These are phyloP conservation scores for Phengaris arion DNA, from an alignment of 2,888 invertebrate species.

Conservation along the genomic window DNA sequence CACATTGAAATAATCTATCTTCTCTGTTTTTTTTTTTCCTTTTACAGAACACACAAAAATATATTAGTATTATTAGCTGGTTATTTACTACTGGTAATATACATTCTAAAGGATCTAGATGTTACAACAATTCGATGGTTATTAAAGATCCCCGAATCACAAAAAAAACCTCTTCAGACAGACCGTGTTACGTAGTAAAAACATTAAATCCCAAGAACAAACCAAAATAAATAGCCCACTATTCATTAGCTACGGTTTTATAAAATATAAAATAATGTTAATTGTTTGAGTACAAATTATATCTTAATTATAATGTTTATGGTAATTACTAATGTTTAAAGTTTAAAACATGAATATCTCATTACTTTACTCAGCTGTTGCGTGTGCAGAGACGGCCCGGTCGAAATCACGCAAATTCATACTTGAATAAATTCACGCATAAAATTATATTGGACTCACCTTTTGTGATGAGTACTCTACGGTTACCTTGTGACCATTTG, in stretches of 20 bases:
- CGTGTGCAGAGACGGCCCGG: not conserved
- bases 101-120: too few species aligned
- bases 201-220: too few species aligned
- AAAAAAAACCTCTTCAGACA: too few species aligned
- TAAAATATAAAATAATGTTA: not conserved
- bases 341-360: not conserved
- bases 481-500: conserved; percentile 43
- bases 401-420: conserved; percentile 25
- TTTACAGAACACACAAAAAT: too few species aligned
- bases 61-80: too few species aligned
- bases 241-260: not conserved
- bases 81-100: too few species aligned
- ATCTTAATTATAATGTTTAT: not conserved
- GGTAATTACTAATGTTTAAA: not conserved
- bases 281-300: not conserved
- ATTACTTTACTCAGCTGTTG: not conserved
- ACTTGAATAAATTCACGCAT: conserved; percentile 25
- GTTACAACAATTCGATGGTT: too few species aligned
- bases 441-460: not conserved
- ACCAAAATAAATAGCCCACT: not conserved
- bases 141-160: too few species aligned
- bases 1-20: too few species aligned
- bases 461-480: conserved; percentile 29
- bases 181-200: too few species aligned
- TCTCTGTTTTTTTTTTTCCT: too few species aligned